Evolutionary conservation across 1,140 invertebrate species (phyloP).

Genomic region (Drosophila gunungcola): DNA sequence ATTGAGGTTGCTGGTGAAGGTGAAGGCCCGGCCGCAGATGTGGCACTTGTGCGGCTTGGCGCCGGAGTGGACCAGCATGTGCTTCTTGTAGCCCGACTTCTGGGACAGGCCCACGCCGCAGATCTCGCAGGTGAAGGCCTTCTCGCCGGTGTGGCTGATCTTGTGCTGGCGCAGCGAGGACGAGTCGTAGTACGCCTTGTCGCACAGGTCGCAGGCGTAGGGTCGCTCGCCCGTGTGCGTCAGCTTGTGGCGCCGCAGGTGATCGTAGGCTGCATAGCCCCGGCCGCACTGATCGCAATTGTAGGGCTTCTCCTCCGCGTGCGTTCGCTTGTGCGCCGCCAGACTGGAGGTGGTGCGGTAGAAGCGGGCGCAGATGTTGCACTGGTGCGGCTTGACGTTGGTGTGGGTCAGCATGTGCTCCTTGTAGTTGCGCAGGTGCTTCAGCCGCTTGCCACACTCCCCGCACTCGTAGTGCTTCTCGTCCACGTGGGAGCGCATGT

Average conservation of each 20-base stretch:
- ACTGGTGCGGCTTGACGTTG: slow-evolving; percentile 70
- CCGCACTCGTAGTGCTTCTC: slow-evolving; percentile 68
- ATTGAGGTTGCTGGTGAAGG: slow-evolving; percentile 82
- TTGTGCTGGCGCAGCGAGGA: slow-evolving; percentile 79
- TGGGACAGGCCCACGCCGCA: slow-evolving; percentile 81
- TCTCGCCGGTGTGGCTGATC: slow-evolving; percentile 75
- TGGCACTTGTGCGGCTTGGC: slow-evolving; percentile 77
- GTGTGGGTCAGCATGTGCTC: slow-evolving; percentile 81
- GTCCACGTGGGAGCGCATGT: slow-evolving; percentile 68
- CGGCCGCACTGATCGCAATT: slow-evolving; percentile 65
- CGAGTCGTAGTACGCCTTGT: slow-evolving; percentile 80
- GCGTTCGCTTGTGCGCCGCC: slow-evolving; percentile 75
- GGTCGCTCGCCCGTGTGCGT: slow-evolving; percentile 74
- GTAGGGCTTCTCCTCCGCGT: slow-evolving; percentile 67
- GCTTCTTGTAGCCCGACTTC: slow-evolving; percentile 83
- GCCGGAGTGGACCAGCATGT: slow-evolving; percentile 81
- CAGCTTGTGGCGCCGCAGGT: slow-evolving; percentile 61
- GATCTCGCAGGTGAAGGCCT: slow-evolving; percentile 81
- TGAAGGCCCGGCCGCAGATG: slow-evolving; percentile 75
- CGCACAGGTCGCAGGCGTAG: slow-evolving; percentile 73
- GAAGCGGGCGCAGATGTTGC: slow-evolving; percentile 69
- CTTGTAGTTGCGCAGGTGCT: slow-evolving; percentile 75
- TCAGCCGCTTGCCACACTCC: slow-evolving; percentile 68
- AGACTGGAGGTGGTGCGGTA: slow-evolving; percentile 79
- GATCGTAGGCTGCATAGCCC: slow-evolving; percentile 65